Percentiles rank a stretch among this genome's conserved stretches.
These are phyloP conservation scores for Nicator chloris DNA, from an alignment of 2,113 vertebrate genomes.

Conservation along the genomic window DNA sequence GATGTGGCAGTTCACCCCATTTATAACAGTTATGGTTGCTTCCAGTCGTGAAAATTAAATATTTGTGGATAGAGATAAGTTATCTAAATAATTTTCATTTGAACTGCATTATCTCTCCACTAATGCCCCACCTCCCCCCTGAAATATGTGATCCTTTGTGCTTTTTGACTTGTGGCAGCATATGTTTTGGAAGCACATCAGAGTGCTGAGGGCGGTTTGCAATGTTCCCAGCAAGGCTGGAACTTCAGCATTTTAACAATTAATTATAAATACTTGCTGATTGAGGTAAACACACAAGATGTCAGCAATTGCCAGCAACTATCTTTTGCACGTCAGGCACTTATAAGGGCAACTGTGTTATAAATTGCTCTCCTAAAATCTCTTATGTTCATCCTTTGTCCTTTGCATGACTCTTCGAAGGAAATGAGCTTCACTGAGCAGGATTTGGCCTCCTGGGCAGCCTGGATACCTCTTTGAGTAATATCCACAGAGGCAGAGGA, in stretches of 20 bases:
- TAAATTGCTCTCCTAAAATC: not conserved
- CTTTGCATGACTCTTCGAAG: not conserved
- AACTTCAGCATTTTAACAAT: not conserved
- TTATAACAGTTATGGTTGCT: not conserved
- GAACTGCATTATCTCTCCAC: not conserved
- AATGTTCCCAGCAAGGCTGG: not conserved
- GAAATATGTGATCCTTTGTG: not conserved
- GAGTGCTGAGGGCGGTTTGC: not conserved
- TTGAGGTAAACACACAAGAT: conserved; percentile 33
- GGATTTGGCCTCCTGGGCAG: not conserved
- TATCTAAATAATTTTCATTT: not conserved
- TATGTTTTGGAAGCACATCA: conserved; percentile 26
- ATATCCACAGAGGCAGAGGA: not conserved
- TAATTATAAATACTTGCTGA: conserved; percentile 30
- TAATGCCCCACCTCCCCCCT: not conserved
- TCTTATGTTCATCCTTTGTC: not conserved
- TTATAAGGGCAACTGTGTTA: not conserved
- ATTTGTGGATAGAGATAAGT: not conserved
- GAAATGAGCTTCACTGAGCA: not conserved
- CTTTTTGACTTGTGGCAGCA: not conserved
- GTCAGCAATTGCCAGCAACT: not conserved
- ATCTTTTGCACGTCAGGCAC: not conserved
- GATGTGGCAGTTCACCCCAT: not conserved
- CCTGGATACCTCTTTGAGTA: not conserved
- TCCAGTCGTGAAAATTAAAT: not conserved